Evolutionary conservation across 2,113 vertebrate genomes (phyloP).

Genomic region (Pelusios castaneus): DNA sequence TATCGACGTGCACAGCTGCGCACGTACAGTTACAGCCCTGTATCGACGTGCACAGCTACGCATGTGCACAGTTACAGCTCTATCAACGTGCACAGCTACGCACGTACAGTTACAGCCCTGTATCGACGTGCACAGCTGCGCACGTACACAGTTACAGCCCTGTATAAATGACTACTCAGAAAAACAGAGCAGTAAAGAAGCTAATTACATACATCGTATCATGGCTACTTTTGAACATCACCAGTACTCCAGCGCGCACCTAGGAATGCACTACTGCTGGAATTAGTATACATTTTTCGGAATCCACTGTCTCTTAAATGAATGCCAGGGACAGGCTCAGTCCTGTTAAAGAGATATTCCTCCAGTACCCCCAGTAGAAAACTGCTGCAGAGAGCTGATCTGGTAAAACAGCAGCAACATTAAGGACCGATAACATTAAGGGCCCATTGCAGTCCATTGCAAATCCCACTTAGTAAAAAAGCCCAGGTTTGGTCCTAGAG

Average conservation of each 20-base stretch:
- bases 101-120: too few species aligned
- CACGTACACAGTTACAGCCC: too few species aligned
- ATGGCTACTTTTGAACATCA: background rate
- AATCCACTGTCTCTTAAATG: rapidly evolving
- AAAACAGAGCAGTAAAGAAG: background rate
- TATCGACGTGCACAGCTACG: too few species aligned
- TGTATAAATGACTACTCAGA: background rate
- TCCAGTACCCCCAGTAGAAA: rapidly evolving
- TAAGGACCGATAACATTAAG: background rate
- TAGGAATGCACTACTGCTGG: rapidly evolving
- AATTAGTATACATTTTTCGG: background rate
- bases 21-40: too few species aligned
- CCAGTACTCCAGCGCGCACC: background rate
- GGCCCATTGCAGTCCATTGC: background rate
- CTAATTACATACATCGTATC: background rate
- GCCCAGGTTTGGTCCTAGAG: rapidly evolving
- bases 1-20: too few species aligned
- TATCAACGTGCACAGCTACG: too few species aligned
- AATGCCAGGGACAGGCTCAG: rapidly evolving
- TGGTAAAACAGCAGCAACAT: rapidly evolving
- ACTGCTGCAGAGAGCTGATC: rapidly evolving
- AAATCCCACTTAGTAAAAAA: rapidly evolving
- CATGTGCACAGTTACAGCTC: too few species aligned
- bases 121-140: too few species aligned
- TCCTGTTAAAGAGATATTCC: background rate